These are phyloP conservation scores for Chloroclysta siterata DNA, from an alignment of 2,888 invertebrate species.

Conservation along the genomic window DNA sequence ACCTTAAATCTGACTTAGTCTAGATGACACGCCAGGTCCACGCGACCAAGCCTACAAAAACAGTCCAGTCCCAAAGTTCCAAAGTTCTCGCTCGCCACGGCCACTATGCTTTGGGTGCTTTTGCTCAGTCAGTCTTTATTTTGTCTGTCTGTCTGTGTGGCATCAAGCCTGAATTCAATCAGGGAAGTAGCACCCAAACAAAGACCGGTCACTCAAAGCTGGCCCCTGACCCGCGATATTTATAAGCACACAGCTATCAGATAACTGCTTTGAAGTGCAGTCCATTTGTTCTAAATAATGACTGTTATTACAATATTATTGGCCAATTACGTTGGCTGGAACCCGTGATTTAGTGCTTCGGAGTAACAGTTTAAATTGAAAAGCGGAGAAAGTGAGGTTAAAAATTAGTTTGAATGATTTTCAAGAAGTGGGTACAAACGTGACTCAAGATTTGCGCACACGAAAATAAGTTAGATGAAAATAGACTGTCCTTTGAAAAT, in stretches of 20 bases:
- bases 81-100: no score
- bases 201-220: constrained; percentile 28
- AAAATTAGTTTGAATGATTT: constrained; percentile 1
- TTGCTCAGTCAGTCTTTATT: no score
- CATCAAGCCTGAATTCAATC: constrained; percentile 1
- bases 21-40: no score
- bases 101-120: no score
- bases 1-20: no score
- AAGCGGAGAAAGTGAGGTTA: neutral
- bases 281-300: constrained; percentile 42
- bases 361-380: neutral
- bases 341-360: constrained; percentile 29
- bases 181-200: constrained; percentile 15
- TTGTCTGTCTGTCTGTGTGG: no score
- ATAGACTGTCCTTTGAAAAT: no score
- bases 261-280: constrained; percentile 44
- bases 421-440: neutral
- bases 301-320: constrained; percentile 40
- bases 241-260: constrained; percentile 38
- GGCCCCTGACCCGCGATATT: constrained; percentile 41
- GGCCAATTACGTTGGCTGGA: constrained; percentile 28
- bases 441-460: neutral
- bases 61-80: no score
- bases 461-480: no score
- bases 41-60: no score